phyloP scores from a whole-genome alignment of 2,888 invertebrate species.

The Cryptocephalus primarius region DNA sequence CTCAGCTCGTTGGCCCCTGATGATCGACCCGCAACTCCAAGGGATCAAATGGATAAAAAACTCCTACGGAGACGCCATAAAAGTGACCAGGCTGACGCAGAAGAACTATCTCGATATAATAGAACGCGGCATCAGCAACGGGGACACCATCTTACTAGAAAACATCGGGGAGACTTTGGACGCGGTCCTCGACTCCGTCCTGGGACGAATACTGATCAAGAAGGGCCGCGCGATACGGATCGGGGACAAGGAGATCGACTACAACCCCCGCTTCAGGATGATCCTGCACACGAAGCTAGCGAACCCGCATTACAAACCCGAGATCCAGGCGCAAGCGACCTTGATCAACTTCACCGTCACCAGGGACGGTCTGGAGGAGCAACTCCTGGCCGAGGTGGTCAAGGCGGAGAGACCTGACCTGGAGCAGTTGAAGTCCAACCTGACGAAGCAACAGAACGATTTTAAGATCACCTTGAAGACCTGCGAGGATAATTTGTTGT shows the following conservation, averaged over 20 bases:
- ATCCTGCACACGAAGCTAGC: conserved; percentile 88
- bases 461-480: conserved; percentile 85
- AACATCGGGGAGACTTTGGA: conserved; percentile 84
- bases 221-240: conserved; percentile 75
- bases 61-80: conserved; percentile 63
- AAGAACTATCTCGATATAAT: conserved; percentile 76
- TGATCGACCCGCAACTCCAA: conserved; percentile 88
- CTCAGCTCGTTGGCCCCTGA: conserved; percentile 86
- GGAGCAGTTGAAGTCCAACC: conserved; percentile 66
- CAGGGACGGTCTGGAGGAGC: conserved; percentile 83
- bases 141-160: conserved; percentile 71
- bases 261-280: conserved; percentile 67
- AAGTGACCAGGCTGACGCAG: conserved; percentile 69
- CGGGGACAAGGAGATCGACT: conserved; percentile 89
- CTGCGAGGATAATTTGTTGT: conserved; percentile 84
- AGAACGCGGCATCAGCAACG: conserved; percentile 53
- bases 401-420: conserved; percentile 88
- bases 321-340: conserved; percentile 93
- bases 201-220: conserved; percentile 79
- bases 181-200: conserved; percentile 79
- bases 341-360: conserved; percentile 94
- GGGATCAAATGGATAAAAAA: conserved; percentile 90
- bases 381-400: conserved; percentile 85
- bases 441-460: conserved; percentile 88
- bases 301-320: conserved; percentile 93